Evolutionary conservation across 2,888 invertebrate genomes (phyloP).

Genomic region (Leptinotarsa tumamoca): DNA sequence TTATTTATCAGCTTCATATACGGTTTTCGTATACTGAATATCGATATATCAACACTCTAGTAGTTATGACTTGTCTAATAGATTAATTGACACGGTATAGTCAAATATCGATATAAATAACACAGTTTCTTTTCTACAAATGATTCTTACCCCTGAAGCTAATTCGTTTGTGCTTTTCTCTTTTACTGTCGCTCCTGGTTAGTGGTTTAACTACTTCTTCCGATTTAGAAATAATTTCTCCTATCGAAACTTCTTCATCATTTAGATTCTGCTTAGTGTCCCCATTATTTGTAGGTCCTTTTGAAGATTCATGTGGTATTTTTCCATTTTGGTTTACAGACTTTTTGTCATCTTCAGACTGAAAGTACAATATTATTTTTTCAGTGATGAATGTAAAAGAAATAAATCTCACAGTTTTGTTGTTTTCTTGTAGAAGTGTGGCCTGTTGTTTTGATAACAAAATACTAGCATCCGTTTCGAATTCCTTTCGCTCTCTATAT

Average conservation of each 20-base stretch:
- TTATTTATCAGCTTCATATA: no score
- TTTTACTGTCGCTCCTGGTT: conserved; percentile 57
- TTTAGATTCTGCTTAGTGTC: conserved; percentile 4
- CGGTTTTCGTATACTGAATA: no score
- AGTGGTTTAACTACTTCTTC: conserved; percentile 53
- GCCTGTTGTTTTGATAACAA: conserved; percentile 81
- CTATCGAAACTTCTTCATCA: conserved; percentile 31
- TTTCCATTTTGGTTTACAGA: conserved; percentile 61
- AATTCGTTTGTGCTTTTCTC: conserved; percentile 66
- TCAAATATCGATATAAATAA: no score
- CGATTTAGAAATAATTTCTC: conserved; percentile 37
- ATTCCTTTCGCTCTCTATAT: conserved; percentile 78
- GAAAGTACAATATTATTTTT: conserved; percentile 22
- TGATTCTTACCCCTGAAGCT: conserved; percentile 71
- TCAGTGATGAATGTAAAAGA: not conserved
- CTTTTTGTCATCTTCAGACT: conserved; percentile 36
- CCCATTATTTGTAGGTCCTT: conserved; percentile 19
- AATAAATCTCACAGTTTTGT: conserved; percentile 47
- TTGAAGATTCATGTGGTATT: conserved; percentile 52
- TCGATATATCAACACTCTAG: no score
- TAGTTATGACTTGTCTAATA: no score
- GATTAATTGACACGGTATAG: no score
- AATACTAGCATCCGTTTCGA: conserved; percentile 82
- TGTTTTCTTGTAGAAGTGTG: conserved; percentile 72
- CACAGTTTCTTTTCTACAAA: not conserved